Evolutionary conservation across 2,797 vertebrate genomes (phyloP).

Genomic region (Malurus splendens): DNA sequence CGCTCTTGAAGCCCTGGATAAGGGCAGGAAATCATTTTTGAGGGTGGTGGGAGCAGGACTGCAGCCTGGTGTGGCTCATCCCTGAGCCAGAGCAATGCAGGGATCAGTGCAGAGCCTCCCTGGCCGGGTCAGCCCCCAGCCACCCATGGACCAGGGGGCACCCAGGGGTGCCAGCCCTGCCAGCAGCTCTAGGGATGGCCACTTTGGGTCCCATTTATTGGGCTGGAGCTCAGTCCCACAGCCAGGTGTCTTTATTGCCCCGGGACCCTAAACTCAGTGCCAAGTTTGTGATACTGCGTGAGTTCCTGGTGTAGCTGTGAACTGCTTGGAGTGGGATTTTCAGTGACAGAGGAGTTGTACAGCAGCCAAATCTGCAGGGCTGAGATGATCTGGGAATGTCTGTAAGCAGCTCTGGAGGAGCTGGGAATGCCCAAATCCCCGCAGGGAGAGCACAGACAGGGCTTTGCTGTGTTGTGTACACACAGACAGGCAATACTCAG

Average conservation of each 20-base stretch:
- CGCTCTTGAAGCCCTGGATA: background rate
- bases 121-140: background rate
- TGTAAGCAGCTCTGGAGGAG: background rate
- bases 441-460: background rate
- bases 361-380: background rate
- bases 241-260: background rate
- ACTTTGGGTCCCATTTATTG: rapidly evolving
- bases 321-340: background rate
- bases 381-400: background rate
- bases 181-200: background rate
- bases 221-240: background rate
- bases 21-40: background rate
- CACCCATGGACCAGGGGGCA: rapidly evolving
- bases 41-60: background rate
- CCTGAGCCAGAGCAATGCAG: background rate
- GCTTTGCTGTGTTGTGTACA: background rate
- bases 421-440: background rate
- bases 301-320: background rate
- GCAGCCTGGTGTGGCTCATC: background rate
- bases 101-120: background rate
- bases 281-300: background rate
- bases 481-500: background rate
- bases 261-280: background rate
- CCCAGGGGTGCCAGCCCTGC: background rate
- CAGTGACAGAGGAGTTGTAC: background rate